phyloP scores from a whole-genome alignment of 2,888 invertebrate genomes.

The Branchellion lobata region DNA sequence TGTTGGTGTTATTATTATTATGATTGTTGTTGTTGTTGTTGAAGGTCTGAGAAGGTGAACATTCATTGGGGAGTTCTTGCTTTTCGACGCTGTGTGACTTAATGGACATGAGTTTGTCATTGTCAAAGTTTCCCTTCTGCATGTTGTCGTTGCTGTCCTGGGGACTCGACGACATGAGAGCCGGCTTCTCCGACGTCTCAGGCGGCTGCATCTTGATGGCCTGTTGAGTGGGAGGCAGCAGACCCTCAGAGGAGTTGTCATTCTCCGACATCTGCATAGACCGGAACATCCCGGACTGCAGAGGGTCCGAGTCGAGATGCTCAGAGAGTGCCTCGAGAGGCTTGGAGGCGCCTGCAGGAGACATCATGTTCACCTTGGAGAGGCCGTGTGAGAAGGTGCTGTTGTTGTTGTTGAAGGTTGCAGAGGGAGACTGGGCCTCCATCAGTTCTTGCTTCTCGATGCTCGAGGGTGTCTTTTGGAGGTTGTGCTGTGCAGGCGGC shows the following conservation, averaged over 20 bases:
- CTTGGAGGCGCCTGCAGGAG: neutral
- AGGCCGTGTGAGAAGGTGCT: neutral
- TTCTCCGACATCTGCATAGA: neutral
- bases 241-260: neutral
- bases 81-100: neutral
- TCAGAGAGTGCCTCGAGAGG: neutral
- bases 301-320: neutral
- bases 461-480: neutral
- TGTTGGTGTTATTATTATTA: neutral
- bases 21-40: neutral
- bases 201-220: neutral
- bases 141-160: neutral
- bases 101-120: no score
- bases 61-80: neutral
- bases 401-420: slow-evolving; percentile 19
- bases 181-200: neutral
- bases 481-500: neutral
- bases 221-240: neutral
- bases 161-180: neutral
- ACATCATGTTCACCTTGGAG: neutral
- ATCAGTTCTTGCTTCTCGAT: neutral
- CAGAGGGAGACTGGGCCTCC: neutral
- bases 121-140: no score
- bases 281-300: neutral
- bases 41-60: neutral